phyloP scores from a whole-genome alignment of 2,797 vertebrate species.

The Notolepis coatsorum region DNA sequence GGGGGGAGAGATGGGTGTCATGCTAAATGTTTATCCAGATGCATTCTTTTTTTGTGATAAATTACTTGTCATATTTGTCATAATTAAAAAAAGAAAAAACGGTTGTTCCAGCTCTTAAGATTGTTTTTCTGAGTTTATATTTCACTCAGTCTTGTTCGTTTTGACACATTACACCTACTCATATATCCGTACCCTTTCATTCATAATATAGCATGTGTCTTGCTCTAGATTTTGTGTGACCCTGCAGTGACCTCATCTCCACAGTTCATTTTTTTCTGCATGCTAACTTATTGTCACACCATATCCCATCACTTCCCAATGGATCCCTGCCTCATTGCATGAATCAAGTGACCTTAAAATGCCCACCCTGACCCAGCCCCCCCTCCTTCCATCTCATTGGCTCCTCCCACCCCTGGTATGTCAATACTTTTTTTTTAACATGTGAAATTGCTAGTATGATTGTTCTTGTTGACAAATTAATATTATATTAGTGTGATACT shows the following conservation, averaged over 20 bases:
- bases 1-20: conserved; percentile 15
- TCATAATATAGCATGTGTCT: conserved; percentile 2
- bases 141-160: not conserved
- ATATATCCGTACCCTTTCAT: not conserved
- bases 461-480: not conserved
- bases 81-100: not conserved
- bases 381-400: conserved; percentile 79
- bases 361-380: conserved; percentile 75
- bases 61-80: not conserved
- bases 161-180: not conserved
- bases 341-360: conserved; percentile 72
- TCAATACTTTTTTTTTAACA: conserved; percentile 61
- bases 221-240: conserved; percentile 18
- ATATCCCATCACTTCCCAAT: conserved; percentile 79
- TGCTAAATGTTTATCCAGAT: conserved; percentile 14
- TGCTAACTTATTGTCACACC: conserved; percentile 82
- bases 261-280: conserved; percentile 89
- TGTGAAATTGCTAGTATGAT: conserved; percentile 1
- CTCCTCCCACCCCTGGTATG: conserved; percentile 84
- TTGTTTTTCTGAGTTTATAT: not conserved
- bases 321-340: conserved; percentile 90
- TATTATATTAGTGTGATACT: not conserved
- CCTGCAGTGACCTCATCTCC: conserved; percentile 63
- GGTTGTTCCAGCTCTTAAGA: not conserved
- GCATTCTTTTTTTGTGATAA: conserved; percentile 5